Evolutionary conservation across 2,888 invertebrate genomes (phyloP), one percentile per base, ranked within the genome.

Genomic region (Cataglyphis rosenhaueri): DNA sequence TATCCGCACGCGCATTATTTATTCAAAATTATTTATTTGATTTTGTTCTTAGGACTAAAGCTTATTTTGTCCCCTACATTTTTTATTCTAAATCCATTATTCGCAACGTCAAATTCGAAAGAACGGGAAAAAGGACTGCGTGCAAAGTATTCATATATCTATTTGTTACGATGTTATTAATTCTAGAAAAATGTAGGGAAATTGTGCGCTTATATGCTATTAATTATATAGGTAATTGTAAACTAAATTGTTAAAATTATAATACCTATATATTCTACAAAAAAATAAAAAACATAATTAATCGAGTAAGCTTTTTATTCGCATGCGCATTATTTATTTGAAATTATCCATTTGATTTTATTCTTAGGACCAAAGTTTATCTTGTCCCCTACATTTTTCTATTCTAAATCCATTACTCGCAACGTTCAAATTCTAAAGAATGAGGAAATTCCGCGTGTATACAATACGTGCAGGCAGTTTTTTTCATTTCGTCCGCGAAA

Each of bases 351-450:
- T 35, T 55, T 18, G n/a, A 44, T 18, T 70, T 12, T 9, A 70
- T 57, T 41, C 18, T 59, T 21, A 55, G 15, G 10, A 29, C 55
- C 5, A 38, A 75, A 75, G 15, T 6, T 52, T 29, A 32, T 18
- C 10, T 35, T 48, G 10, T 25, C 41, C 15, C 8, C 25, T 35
- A 18, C 3, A 1, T 73, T 18, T 73, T 12, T 66, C 12, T 25
- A n/a, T 18, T 64, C 10, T 35, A 29, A 35, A 76, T 76, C 41
- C 41, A 55, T 76, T 55, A 48, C n/a, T 55, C 21, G 55, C 55
- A 68, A 68, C 6, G 41, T n/a, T 76, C 55, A 68, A 18, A 48
- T 66, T 48, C 25, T 29, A 29, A 78, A 78, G 71, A 44, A 68
- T 21, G 29, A 55, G 41, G 41, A 48, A 38, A 66, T 35, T 18